These are phyloP conservation scores for Aspiorhynchus laticeps DNA, from an alignment of 2,113 vertebrate genomes.

Conservation along the genomic window DNA sequence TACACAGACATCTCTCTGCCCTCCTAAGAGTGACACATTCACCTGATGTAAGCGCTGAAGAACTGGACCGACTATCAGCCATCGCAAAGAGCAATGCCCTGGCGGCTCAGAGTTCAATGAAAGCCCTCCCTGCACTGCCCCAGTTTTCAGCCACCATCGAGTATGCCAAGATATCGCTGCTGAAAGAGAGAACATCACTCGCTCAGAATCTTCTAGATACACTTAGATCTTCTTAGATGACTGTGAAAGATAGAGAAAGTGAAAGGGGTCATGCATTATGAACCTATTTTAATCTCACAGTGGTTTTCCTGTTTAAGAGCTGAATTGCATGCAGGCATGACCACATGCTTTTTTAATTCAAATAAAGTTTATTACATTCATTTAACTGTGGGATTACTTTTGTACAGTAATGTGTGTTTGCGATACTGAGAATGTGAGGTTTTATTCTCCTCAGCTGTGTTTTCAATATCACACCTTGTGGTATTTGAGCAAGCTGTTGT, in stretches of 20 bases:
- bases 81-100: conserved; percentile 64
- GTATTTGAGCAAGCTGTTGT: conserved; percentile 2
- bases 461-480: conserved; percentile 25
- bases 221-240: conserved; percentile 40
- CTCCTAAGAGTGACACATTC: conserved; percentile 58
- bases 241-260: background rate
- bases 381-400: background rate
- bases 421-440: background rate
- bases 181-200: conserved; percentile 73
- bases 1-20: conserved; percentile 77
- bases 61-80: conserved; percentile 64
- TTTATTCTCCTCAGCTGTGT: background rate
- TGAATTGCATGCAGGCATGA: conserved; percentile 17
- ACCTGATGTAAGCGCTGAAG: background rate
- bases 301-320: conserved; percentile 18
- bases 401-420: conserved; percentile 17
- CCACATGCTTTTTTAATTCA: conserved; percentile 34
- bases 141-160: conserved; percentile 84
- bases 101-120: conserved; percentile 64
- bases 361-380: conserved; percentile 33
- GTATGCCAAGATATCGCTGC: conserved; percentile 79
- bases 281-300: conserved; percentile 27
- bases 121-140: conserved; percentile 76
- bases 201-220: conserved; percentile 74
- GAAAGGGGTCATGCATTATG: background rate